Evolutionary conservation across 2,113 vertebrate species (phyloP).

Genomic region (Xenus cinereus): DNA sequence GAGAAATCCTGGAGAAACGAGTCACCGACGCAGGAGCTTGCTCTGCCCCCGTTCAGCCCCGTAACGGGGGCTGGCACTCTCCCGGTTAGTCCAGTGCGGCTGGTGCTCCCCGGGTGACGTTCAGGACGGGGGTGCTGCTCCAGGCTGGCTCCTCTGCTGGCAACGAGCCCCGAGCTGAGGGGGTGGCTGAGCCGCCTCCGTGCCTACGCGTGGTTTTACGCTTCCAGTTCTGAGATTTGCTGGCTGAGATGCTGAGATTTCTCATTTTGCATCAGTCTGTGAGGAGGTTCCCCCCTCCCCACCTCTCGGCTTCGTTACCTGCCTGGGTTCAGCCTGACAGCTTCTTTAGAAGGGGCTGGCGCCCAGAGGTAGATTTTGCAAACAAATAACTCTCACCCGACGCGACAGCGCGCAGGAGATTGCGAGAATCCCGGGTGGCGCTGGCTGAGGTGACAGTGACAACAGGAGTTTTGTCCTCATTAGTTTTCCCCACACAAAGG

Average conservation of each 20-base stretch:
- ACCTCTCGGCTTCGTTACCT: not conserved
- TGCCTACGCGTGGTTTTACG: rapidly evolving
- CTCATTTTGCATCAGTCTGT: not conserved
- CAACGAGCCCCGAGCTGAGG: not conserved
- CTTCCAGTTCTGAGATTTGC: not conserved
- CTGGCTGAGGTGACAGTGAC: not conserved
- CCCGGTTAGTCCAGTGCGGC: not conserved
- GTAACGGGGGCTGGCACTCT: not conserved
- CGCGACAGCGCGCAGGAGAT: not conserved
- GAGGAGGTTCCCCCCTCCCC: not conserved
- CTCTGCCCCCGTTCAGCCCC: not conserved
- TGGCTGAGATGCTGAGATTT: not conserved
- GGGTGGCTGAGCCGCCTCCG: not conserved
- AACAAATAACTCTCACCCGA: not conserved
- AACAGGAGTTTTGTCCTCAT: not conserved
- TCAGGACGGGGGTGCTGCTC: not conserved
- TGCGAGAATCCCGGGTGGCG: not conserved
- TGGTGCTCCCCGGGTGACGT: rapidly evolving
- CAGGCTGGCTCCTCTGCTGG: not conserved
- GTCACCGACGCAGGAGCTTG: not conserved
- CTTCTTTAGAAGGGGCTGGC: not conserved
- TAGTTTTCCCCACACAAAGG: not conserved
- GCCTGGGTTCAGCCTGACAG: not conserved
- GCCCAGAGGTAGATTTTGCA: not conserved
- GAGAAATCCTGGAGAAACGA: not conserved